These are phyloP conservation scores for Eustalomyia histrio DNA, from an alignment of 2,888 invertebrate species.

Conservation along the genomic window DNA sequence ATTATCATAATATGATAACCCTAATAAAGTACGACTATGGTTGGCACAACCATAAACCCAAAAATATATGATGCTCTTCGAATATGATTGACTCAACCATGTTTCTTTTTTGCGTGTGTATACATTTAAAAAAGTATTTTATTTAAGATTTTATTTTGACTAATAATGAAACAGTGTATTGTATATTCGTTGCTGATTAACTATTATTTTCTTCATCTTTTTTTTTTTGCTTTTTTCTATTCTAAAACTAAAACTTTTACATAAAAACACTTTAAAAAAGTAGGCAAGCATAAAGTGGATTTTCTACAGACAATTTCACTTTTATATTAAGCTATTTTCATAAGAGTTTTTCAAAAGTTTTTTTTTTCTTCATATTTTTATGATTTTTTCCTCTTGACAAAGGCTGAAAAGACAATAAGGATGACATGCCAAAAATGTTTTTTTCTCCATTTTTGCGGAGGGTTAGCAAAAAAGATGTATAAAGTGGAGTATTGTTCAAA, in stretches of 20 bases:
- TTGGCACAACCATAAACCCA: too few relatives aligned
- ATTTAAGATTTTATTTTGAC: too few relatives aligned
- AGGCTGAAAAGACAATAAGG: conserved; percentile 48
- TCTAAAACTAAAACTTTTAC: not conserved
- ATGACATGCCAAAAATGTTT: conserved; percentile 32
- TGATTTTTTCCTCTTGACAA: conserved; percentile 35
- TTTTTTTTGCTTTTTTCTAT: not conserved
- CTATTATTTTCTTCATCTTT: not conserved
- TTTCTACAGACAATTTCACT: conserved; percentile 62
- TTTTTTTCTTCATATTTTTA: conserved; percentile 30
- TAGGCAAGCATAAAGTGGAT: conserved; percentile 55
- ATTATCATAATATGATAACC: too few relatives aligned
- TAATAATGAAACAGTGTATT: not conserved
- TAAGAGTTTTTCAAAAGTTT: conserved; percentile 48
- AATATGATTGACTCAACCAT: too few relatives aligned
- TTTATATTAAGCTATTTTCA: conserved; percentile 57
- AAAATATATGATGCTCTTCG: too few relatives aligned
- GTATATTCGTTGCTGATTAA: not conserved
- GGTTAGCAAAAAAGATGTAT: not conserved
- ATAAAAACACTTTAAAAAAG: conserved; percentile 29
- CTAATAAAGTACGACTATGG: too few relatives aligned
- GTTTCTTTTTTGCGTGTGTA: too few relatives aligned
- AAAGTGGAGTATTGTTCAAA: conserved; percentile 1
- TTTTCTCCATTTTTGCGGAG: conserved; percentile 1
- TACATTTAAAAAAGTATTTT: too few relatives aligned